A percentile compares a stretch with the other conserved stretches of the same genome.
phyloP scores from a whole-genome alignment of 2,113 vertebrate species.

The Cryptomyrus ogoouensis region DNA sequence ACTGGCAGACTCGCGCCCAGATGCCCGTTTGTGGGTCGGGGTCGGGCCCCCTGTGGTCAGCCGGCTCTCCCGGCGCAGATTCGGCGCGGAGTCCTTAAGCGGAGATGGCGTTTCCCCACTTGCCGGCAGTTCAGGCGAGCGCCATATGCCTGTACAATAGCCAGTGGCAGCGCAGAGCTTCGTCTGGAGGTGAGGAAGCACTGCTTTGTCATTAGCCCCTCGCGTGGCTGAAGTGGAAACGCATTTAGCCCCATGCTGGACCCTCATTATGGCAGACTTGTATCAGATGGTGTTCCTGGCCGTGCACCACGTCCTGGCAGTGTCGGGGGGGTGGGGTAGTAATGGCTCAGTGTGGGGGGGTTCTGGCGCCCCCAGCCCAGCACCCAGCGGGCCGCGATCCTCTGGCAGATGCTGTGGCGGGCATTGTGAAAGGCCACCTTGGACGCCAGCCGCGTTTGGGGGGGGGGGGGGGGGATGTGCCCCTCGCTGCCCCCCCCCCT shows the following conservation, averaged over 20 bases:
- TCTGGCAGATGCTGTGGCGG: slow-evolving; percentile 77
- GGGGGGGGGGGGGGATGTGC: too few species aligned
- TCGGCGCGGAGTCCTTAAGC: slow-evolving; percentile 18
- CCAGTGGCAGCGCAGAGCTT: slow-evolving; percentile 68
- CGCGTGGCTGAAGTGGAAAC: slow-evolving; percentile 84
- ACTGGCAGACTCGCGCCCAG: not conserved
- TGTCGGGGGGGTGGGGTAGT: not conserved
- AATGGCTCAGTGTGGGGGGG: slow-evolving; percentile 31
- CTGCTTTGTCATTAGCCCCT: slow-evolving; percentile 91
- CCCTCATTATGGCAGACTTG: slow-evolving; percentile 97
- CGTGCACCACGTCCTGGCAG: slow-evolving; percentile 67
- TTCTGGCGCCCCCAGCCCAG: slow-evolving; percentile 54
- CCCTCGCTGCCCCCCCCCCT: slow-evolving; percentile 9
- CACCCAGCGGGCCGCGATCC: slow-evolving; percentile 49
- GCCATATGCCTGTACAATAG: slow-evolving; percentile 90
- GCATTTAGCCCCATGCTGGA: slow-evolving; percentile 99
- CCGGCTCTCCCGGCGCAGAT: not conserved
- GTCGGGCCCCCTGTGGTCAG: not conserved
- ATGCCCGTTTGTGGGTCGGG: not conserved
- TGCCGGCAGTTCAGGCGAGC: slow-evolving; percentile 69
- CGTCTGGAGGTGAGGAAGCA: slow-evolving; percentile 55
- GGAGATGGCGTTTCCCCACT: slow-evolving; percentile 28
- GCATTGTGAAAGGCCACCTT: slow-evolving; percentile 66
- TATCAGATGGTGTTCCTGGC: slow-evolving; percentile 86
- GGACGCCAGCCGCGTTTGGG: slow-evolving; percentile 42